A percentile compares a stretch with the other conserved stretches of the same genome.
Evolutionary conservation across 1,140 invertebrate species (phyloP).

Genomic region (Drosophila fuyamai): DNA sequence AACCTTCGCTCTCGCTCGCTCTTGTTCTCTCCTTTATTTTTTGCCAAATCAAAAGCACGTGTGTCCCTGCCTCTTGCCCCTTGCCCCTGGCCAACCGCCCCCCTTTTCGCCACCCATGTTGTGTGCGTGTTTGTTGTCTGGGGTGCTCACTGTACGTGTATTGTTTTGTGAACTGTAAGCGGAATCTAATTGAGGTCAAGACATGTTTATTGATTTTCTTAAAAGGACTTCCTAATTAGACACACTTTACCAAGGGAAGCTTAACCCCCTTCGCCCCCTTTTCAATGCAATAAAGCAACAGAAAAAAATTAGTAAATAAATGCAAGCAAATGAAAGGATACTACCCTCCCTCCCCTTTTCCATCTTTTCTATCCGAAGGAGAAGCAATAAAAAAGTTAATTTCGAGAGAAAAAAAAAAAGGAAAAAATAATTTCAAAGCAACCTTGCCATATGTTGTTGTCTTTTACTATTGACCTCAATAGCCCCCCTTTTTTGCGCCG

Average conservation of each 20-base stretch:
- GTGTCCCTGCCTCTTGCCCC: slow-evolving; percentile 34
- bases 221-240: slow-evolving; percentile 82
- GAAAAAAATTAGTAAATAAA: slow-evolving; percentile 22
- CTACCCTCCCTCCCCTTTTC: slow-evolving; percentile 4
- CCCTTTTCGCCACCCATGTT: slow-evolving; percentile 4
- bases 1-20: slow-evolving; percentile 26
- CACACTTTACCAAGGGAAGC: slow-evolving; percentile 63
- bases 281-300: slow-evolving; percentile 28
- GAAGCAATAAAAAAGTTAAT: slow-evolving; percentile 66
- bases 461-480: slow-evolving; percentile 79
- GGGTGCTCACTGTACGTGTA: slow-evolving; percentile 67
- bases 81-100: not conserved
- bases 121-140: slow-evolving; percentile 71
- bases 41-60: slow-evolving; percentile 74
- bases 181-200: slow-evolving; percentile 82
- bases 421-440: slow-evolving; percentile 73
- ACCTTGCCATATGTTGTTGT: slow-evolving; percentile 81
- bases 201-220: slow-evolving; percentile 83
- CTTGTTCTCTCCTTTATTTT: slow-evolving; percentile 26
- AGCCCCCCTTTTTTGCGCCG: slow-evolving; percentile 7
- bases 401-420: slow-evolving; percentile 37
- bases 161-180: slow-evolving; percentile 80
- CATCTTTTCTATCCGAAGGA: slow-evolving; percentile 5
- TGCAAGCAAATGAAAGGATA: slow-evolving; percentile 15
- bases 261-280: not conserved